Base-by-base conservation (phyloP, 2,888 invertebrate genomes). In the Oasisia sp. region DNA sequence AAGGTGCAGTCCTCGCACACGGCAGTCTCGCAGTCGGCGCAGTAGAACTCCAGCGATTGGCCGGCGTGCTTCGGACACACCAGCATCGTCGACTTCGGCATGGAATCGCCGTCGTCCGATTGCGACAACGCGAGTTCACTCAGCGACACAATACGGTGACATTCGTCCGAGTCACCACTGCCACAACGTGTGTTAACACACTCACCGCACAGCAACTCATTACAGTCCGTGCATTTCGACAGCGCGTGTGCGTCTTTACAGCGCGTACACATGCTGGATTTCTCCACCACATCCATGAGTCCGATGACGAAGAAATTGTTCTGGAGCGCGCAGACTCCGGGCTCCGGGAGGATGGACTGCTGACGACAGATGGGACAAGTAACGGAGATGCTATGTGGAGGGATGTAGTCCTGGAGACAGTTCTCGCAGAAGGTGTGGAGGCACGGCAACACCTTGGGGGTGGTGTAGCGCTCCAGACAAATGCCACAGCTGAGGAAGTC, bases 301-400 rank as follows among this genome's bases (percentile, higher is more conserved):
- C 95, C 96, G 92, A 95, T 95, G 91, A 97, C 95, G 94, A 96
- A 96, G 94, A 96, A 95, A 94, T 97, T 97, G 91, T 95, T 96
- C 94, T 96, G 96, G 19, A 97, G 95, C 11, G 96, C 96, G 27
- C 95, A 94, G 89, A 97, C 97, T 91, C 97, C 97, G 93, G 96
- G 96, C 91, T 96, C 95, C 3, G 97, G 97, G n/a, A 97, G 95
- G 91, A 97, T 97, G 91, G 96, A 96, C 94, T 97, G 97, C 93
- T 97, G 97, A 32, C 96, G 95, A 94, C 97, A 97, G 92, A 96
- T 96, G 4, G 97, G 97, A 94, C 97, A 97, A 74, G 97, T 96
- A 32, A 97, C 95, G 8, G 97, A 96, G 91, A 97, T 95, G 94
- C 96, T 96, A 94, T 97, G 96, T 0, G 96, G 94, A 5, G 97